Percentiles rank a stretch among this genome's conserved stretches.
Evolutionary conservation across 2,113 vertebrate species (phyloP).

Genomic region (Colistium nudipinnis): DNA sequence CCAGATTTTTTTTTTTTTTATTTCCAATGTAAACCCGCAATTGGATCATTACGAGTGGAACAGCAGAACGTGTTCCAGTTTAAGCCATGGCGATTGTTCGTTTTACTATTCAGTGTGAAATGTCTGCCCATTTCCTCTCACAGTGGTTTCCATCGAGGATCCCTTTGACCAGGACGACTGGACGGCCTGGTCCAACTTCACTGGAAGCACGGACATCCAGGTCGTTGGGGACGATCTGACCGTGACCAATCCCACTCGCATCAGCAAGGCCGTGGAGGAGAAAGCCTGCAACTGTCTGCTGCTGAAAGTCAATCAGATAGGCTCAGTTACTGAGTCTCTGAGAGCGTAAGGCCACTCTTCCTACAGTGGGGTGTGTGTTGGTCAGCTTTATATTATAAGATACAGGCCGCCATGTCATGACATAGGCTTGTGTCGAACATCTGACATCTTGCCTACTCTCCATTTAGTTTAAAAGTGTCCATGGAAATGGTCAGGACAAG

Average conservation of each 20-base stretch:
- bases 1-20: not conserved
- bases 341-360: conserved; percentile 86
- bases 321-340: conserved; percentile 92
- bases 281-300: conserved; percentile 97
- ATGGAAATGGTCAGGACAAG: not conserved
- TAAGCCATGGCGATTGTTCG: not conserved
- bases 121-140: not conserved
- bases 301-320: conserved; percentile 99
- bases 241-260: conserved; percentile 94
- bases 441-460: not conserved
- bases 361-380: not conserved
- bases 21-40: not conserved
- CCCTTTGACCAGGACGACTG: conserved; percentile 99
- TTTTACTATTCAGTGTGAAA: not conserved
- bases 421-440: not conserved
- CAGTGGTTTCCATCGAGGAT: conserved; percentile 97
- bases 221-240: conserved; percentile 96
- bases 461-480: not conserved
- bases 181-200: conserved; percentile 92
- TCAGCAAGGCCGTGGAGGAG: conserved; percentile 88
- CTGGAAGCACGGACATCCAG: conserved; percentile 86
- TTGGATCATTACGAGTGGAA: not conserved
- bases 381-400: not conserved
- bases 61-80: not conserved
- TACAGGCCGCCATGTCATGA: not conserved